phyloP scores from a whole-genome alignment of 2,113 vertebrate species.

The Cervus canadensis region DNA sequence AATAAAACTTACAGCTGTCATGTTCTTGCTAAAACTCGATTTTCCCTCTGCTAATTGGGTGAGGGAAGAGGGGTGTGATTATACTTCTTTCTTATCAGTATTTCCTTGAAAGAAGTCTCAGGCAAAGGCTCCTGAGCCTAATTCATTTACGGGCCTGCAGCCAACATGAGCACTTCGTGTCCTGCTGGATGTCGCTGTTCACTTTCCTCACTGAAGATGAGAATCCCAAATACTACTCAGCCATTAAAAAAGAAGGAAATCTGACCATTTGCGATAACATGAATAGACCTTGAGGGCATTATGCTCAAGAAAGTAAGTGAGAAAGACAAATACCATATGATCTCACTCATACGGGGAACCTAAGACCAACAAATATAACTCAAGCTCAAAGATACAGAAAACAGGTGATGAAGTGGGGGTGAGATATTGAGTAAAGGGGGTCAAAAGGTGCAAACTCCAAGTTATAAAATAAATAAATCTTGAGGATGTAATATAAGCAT shows the following conservation, averaged over 20 bases:
- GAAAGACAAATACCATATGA: neutral
- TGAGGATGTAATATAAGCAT: neutral
- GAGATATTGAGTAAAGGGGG: neutral
- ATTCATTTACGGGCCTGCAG: neutral
- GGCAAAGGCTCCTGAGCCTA: neutral
- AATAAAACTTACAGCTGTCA: neutral
- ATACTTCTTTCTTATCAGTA: neutral
- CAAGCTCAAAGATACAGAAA: neutral
- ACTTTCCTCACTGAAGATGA: neutral
- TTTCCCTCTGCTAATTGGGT: neutral
- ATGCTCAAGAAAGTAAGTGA: neutral
- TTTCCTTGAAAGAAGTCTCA: slow-evolving; percentile 41
- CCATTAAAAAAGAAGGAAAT: neutral
- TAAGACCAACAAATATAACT: neutral
- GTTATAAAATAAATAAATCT: neutral
- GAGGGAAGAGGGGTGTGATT: slow-evolving; percentile 6
- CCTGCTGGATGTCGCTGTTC: neutral
- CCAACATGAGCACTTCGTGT: neutral
- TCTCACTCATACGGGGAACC: neutral
- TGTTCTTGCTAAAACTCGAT: neutral
- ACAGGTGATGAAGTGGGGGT: neutral
- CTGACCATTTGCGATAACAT: neutral
- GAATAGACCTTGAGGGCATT: neutral
- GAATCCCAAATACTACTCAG: neutral
- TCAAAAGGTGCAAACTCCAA: neutral